phyloP scores from a whole-genome alignment of 1,140 invertebrate genomes.

The Agrypnia vestita region DNA sequence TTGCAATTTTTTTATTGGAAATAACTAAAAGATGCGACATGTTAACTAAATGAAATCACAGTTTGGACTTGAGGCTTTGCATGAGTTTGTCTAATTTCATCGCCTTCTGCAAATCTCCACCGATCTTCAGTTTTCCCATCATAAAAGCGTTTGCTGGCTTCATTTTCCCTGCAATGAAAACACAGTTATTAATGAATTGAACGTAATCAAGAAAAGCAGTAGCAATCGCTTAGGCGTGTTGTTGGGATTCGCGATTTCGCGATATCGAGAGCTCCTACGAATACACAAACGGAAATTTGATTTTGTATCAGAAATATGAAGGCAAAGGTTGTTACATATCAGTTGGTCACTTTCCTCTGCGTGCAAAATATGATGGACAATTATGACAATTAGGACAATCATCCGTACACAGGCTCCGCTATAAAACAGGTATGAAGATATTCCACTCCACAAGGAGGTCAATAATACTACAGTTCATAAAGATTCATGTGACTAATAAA shows the following conservation, averaged over 20 bases:
- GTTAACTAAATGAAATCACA: slow-evolving; percentile 60
- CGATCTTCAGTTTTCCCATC: slow-evolving; percentile 96
- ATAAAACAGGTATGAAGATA: no score
- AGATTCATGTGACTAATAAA: not conserved
- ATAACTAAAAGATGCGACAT: no score
- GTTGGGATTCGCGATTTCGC: not conserved
- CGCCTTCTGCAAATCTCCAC: slow-evolving; percentile 93
- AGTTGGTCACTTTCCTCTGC: no score
- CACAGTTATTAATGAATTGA: not conserved
- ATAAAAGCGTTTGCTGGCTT: slow-evolving; percentile 95
- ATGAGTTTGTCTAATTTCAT: slow-evolving; percentile 98
- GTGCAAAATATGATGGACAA: not conserved
- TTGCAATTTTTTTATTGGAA: no score
- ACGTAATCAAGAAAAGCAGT: not conserved
- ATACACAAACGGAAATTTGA: not conserved
- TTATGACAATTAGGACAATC: no score
- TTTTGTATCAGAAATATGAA: not conserved
- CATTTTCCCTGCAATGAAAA: slow-evolving; percentile 79
- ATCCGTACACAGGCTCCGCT: no score
- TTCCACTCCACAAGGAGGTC: no score
- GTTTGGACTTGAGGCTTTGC: slow-evolving; percentile 86
- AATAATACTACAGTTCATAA: not conserved
- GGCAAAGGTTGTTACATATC: not conserved
- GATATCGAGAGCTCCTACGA: not conserved
- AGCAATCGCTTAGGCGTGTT: not conserved